Evolutionary conservation across 2,888 invertebrate species (phyloP).

Genomic region (Ormyrus thymus): DNA sequence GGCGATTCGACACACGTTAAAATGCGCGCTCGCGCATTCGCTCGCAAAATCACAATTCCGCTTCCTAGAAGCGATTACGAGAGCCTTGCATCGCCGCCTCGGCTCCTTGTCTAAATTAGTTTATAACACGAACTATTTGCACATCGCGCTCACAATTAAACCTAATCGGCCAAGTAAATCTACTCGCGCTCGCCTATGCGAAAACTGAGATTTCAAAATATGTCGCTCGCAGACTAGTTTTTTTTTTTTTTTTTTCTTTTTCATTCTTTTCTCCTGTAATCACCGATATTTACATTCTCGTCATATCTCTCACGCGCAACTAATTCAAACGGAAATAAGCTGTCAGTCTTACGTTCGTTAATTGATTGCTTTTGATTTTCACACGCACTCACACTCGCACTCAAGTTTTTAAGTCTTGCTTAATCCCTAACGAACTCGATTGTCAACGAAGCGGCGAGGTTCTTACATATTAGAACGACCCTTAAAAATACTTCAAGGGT

Average conservation of each 20-base stretch:
- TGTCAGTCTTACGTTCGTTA: constrained; percentile 49
- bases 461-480: too few relatives aligned
- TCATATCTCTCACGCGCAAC: constrained; percentile 41
- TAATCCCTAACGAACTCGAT: too few relatives aligned
- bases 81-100: constrained; percentile 1
- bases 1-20: background rate
- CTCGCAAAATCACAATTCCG: constrained; percentile 42
- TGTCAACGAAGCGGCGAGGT: too few relatives aligned
- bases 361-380: constrained; percentile 7
- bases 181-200: background rate
- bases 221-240: constrained; percentile 42
- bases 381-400: too few relatives aligned
- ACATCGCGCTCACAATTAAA: constrained; percentile 9
- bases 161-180: constrained; percentile 23
- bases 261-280: constrained; percentile 17
- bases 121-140: constrained; percentile 32
- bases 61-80: constrained; percentile 47
- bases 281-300: constrained; percentile 45
- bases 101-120: constrained; percentile 22
- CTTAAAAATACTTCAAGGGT: background rate
- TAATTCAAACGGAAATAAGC: constrained; percentile 34
- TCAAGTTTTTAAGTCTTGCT: too few relatives aligned
- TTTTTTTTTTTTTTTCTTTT: background rate
- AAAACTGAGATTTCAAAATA: constrained; percentile 33
- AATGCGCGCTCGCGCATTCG: background rate